These are phyloP conservation scores for Trisateles emortualis DNA, from an alignment of 2,888 invertebrate species.

Conservation along the genomic window DNA sequence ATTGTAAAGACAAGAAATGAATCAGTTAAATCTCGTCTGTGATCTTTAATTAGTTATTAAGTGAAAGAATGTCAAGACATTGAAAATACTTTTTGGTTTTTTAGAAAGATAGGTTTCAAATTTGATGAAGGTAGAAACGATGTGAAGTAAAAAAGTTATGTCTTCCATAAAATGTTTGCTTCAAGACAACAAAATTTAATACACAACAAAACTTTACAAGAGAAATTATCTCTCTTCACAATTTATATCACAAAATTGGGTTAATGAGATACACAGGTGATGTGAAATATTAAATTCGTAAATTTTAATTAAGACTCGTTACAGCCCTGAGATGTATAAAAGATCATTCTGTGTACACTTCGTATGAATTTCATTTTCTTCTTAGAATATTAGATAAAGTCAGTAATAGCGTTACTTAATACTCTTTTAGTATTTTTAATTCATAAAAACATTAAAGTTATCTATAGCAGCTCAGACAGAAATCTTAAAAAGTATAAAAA, in stretches of 20 bases:
- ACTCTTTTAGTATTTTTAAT: no score
- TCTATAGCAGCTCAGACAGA: no score
- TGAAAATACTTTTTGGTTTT: no score
- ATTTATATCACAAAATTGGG: slow-evolving; percentile 39
- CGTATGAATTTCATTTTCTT: slow-evolving; percentile 27
- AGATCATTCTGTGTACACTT: slow-evolving; percentile 28
- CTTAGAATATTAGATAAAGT: slow-evolving; percentile 4
- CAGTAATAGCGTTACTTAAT: slow-evolving; percentile 1
- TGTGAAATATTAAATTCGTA: slow-evolving; percentile 42
- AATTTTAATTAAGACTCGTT: slow-evolving; percentile 47
- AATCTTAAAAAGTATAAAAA: no score
- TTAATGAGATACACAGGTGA: slow-evolving; percentile 48
- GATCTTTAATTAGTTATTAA: slow-evolving; percentile 14
- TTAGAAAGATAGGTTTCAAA: no score
- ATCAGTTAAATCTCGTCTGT: slow-evolving; percentile 4
- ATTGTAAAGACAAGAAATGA: slow-evolving; percentile 7
- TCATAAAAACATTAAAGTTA: no score
- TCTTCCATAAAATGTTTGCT: neutral
- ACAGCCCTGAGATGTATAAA: slow-evolving; percentile 34
- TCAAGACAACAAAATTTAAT: slow-evolving; percentile 9
- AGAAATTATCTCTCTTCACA: slow-evolving; percentile 21
- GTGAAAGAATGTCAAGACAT: neutral
- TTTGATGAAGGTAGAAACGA: no score
- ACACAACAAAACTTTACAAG: slow-evolving; percentile 19
- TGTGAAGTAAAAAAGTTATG: no score